These are phyloP conservation scores for Synaphobranchus kaupii DNA, from an alignment of 2,797 vertebrate genomes.

Conservation along the genomic window DNA sequence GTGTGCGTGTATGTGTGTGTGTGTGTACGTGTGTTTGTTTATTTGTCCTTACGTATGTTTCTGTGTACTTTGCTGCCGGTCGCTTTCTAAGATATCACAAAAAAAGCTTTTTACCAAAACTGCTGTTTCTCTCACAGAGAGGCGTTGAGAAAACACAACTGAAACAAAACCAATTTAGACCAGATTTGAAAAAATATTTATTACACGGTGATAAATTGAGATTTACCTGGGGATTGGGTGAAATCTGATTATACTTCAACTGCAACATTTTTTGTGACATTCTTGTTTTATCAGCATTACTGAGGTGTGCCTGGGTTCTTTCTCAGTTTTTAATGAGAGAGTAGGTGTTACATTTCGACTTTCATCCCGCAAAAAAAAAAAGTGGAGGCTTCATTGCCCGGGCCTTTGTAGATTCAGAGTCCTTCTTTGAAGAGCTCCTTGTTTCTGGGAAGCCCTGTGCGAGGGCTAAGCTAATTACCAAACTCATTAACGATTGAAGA, in stretches of 20 bases:
- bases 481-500: constrained; percentile 4
- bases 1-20: not conserved
- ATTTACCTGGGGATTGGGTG: not conserved
- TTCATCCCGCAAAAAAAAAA: not conserved
- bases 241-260: not conserved
- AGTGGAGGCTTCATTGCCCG: not conserved
- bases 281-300: not conserved
- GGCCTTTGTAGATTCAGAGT: not conserved
- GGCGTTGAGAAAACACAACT: not conserved
- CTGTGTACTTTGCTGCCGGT: not conserved
- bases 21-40: not conserved
- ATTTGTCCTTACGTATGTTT: not conserved
- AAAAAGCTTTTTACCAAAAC: not conserved
- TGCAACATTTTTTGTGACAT: not conserved
- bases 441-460: not conserved
- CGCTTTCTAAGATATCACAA: not conserved
- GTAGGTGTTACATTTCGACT: not conserved
- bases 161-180: not conserved
- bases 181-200: not conserved
- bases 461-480: not conserved
- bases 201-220: not conserved
- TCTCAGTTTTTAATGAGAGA: not conserved
- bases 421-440: not conserved
- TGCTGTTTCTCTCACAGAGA: not conserved
- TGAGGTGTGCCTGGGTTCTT: not conserved